phyloP scores from a whole-genome alignment of 1,140 invertebrate species.

The Scylla paramamosain region DNA sequence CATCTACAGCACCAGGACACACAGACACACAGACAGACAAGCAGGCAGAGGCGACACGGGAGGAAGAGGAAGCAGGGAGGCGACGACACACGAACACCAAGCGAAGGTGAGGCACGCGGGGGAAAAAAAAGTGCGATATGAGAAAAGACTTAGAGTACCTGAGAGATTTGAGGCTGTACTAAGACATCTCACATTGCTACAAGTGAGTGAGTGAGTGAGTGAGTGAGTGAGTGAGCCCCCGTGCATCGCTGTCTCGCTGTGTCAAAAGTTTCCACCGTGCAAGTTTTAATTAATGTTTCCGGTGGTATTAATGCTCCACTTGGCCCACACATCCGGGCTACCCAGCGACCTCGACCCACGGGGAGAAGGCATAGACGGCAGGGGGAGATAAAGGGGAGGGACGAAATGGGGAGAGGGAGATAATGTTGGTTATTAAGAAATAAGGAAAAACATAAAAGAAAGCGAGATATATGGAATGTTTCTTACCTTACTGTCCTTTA shows the following conservation, averaged over 20 bases:
- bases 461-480: too few species aligned
- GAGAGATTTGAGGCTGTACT: background rate
- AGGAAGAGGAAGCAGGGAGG: background rate
- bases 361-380: background rate
- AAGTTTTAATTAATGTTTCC: constrained; percentile 15
- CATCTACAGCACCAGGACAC: background rate
- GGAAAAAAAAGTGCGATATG: background rate
- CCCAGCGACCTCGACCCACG: background rate
- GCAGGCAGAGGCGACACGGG: background rate
- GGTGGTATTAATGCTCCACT: background rate
- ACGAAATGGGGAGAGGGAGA: background rate
- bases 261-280: background rate
- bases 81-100: background rate
- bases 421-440: background rate
- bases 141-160: background rate
- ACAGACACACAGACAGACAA: background rate
- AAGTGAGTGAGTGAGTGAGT: background rate
- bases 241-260: background rate
- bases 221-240: background rate
- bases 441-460: background rate
- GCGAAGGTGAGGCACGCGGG: background rate
- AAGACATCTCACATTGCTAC: background rate
- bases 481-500: constrained; percentile 58
- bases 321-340: background rate
- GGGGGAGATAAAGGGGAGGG: background rate